A percentile compares a stretch with the other conserved stretches of the same genome.
These are phyloP conservation scores for Cuniculus paca DNA, from an alignment of 2,797 vertebrate genomes.

Conservation along the genomic window DNA sequence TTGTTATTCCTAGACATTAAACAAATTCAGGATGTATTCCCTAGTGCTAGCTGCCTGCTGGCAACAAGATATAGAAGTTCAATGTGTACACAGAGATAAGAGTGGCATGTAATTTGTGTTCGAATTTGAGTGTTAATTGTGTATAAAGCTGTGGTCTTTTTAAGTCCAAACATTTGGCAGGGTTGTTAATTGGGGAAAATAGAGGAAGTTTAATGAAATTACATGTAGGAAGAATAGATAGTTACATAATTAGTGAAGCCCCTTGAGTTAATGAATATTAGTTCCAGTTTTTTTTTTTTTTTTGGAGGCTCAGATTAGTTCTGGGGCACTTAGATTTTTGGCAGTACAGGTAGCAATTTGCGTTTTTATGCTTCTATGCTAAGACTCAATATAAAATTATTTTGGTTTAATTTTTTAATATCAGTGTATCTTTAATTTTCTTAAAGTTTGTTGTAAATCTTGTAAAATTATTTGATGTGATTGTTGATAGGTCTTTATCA, in stretches of 20 bases:
- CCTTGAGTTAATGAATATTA: conserved; percentile 74
- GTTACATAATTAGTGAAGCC: conserved; percentile 67
- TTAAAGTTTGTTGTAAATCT: conserved; percentile 48
- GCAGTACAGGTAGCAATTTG: not conserved
- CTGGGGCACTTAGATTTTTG: conserved; percentile 20
- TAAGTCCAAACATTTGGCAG: conserved; percentile 79
- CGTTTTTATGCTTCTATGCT: conserved; percentile 42
- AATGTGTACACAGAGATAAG: conserved; percentile 91
- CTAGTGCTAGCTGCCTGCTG: conserved; percentile 87
- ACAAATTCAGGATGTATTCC: conserved; percentile 88
- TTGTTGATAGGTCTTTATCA: not conserved
- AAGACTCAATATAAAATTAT: conserved; percentile 42
- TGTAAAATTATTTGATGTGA: not conserved
- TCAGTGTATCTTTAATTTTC: not conserved
- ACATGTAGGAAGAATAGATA: conserved; percentile 72
- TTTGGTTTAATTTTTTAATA: conserved; percentile 49
- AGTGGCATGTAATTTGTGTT: conserved; percentile 89
- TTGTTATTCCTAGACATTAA: conserved; percentile 82
- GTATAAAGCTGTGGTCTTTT: conserved; percentile 86
- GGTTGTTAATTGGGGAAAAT: conserved; percentile 82
- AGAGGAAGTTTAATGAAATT: conserved; percentile 80
- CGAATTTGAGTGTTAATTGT: conserved; percentile 89
- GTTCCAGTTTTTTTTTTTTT: not conserved
- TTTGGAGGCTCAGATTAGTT: not conserved
- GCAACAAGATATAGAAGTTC: conserved; percentile 89